Percentiles rank a stretch among this genome's conserved stretches.
Evolutionary conservation across 2,888 invertebrate genomes (phyloP).

Genomic region (Lysandra bellargus): DNA sequence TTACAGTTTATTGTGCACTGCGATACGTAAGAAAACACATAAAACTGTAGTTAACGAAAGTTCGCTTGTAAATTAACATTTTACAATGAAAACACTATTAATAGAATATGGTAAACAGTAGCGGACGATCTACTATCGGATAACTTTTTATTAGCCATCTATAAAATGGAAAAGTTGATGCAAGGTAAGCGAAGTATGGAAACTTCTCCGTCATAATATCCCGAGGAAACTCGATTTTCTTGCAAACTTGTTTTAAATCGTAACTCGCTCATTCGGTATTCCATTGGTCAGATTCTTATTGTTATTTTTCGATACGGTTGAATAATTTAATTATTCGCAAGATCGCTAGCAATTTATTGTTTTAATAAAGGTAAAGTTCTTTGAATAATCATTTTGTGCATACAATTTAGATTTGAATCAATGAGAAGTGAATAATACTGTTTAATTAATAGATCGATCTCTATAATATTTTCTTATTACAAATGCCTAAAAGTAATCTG

Average conservation of each 20-base stretch:
- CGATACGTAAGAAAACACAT: slow-evolving; percentile 15
- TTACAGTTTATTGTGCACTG: background rate
- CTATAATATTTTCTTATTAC: background rate
- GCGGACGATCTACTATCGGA: slow-evolving; percentile 38
- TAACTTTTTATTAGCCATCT: slow-evolving; percentile 45
- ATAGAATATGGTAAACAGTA: slow-evolving; percentile 31
- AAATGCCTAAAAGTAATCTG: too few species aligned
- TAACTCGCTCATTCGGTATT: background rate
- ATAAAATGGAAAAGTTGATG: slow-evolving; percentile 46
- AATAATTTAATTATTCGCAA: background rate
- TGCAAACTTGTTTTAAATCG: slow-evolving; percentile 39
- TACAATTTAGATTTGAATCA: background rate
- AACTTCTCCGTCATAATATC: slow-evolving; percentile 64
- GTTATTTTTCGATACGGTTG: background rate
- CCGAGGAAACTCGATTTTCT: slow-evolving; percentile 46
- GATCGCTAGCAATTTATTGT: background rate
- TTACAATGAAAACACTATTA: slow-evolving; percentile 24
- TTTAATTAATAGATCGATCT: background rate
- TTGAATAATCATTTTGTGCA: background rate
- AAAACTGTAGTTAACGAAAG: slow-evolving; percentile 16
- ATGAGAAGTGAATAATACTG: background rate
- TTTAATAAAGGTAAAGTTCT: background rate
- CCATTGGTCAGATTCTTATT: background rate
- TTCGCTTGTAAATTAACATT: slow-evolving; percentile 20
- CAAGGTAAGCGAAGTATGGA: slow-evolving; percentile 48